A percentile compares a stretch with the other conserved stretches of the same genome.
Conservation (phyloP, 2,797 vertebrate species). For the Aldrovandia affinis region DNA sequence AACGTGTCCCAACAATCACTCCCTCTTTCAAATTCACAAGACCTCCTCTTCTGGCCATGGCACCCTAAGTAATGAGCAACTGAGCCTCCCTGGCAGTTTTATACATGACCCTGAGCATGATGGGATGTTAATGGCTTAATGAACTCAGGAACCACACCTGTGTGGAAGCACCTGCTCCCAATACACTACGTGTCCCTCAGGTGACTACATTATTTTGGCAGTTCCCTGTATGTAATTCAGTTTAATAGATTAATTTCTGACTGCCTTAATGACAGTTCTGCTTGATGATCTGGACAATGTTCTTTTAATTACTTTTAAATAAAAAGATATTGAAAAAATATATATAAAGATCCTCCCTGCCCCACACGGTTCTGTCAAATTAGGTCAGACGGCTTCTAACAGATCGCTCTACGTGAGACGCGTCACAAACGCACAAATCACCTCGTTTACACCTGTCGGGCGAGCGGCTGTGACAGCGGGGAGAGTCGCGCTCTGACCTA, state of each 20-base stretch:
- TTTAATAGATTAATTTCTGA: not conserved
- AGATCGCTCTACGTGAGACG: not conserved
- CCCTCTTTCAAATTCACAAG: too few species aligned
- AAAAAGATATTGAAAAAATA: not conserved
- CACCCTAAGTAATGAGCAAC: too few species aligned
- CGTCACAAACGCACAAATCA: not conserved
- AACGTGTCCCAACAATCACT: too few species aligned
- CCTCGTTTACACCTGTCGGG: not conserved
- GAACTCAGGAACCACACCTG: too few species aligned
- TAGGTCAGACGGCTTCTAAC: not conserved
- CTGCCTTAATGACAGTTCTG: not conserved
- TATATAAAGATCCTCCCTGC: not conserved
- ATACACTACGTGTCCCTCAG: too few species aligned
- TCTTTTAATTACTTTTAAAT: not conserved
- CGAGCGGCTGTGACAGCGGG: not conserved
- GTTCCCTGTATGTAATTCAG: not conserved
- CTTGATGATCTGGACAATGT: not conserved
- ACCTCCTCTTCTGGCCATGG: too few species aligned
- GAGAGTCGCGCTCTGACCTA: constrained; percentile 5
- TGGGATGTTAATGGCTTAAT: too few species aligned
- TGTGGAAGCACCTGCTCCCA: too few species aligned
- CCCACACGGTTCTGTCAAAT: not conserved
- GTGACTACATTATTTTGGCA: too few species aligned
- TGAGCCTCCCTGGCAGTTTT: too few species aligned
- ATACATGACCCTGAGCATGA: too few species aligned